Evolutionary conservation across 2,888 invertebrate genomes (phyloP).

Genomic region (Epistrophella euchroma): DNA sequence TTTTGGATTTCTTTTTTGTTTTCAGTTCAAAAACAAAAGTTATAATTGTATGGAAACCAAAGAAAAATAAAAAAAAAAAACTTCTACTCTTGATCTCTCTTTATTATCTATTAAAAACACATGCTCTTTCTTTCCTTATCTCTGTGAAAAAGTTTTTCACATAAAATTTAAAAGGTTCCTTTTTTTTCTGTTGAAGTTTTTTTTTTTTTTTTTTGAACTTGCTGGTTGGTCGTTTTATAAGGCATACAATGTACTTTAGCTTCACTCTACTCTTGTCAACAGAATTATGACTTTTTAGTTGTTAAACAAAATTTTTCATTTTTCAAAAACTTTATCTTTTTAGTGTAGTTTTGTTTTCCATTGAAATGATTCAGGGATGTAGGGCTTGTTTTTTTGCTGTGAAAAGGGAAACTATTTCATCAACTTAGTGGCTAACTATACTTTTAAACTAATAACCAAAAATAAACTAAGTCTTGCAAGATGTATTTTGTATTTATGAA

Average conservation of each 20-base stretch:
- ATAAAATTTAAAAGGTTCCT: constrained; percentile 18
- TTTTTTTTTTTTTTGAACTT: constrained; percentile 23
- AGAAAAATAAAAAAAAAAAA: neutral
- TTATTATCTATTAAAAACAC: constrained; percentile 37
- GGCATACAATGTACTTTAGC: constrained; percentile 9
- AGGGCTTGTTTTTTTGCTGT: no score
- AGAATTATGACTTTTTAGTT: constrained; percentile 10
- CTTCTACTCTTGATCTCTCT: neutral
- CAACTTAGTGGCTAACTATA: no score
- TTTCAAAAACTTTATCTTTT: neutral
- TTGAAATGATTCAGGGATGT: neutral
- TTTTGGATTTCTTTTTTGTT: neutral
- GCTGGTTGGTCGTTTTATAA: neutral
- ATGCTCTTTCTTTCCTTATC: constrained; percentile 21
- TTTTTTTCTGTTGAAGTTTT: neutral
- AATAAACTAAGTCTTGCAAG: no score
- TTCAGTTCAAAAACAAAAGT: neutral
- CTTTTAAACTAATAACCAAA: no score
- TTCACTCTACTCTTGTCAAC: constrained; percentile 36
- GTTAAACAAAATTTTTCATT: neutral
- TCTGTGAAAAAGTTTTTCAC: constrained; percentile 13
- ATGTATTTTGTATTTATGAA: no score
- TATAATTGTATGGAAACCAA: constrained; percentile 12
- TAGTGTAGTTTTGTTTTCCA: constrained; percentile 1
- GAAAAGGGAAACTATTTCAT: no score